phyloP scores from a whole-genome alignment of 2,797 vertebrate species.

The Natrix natrix region DNA sequence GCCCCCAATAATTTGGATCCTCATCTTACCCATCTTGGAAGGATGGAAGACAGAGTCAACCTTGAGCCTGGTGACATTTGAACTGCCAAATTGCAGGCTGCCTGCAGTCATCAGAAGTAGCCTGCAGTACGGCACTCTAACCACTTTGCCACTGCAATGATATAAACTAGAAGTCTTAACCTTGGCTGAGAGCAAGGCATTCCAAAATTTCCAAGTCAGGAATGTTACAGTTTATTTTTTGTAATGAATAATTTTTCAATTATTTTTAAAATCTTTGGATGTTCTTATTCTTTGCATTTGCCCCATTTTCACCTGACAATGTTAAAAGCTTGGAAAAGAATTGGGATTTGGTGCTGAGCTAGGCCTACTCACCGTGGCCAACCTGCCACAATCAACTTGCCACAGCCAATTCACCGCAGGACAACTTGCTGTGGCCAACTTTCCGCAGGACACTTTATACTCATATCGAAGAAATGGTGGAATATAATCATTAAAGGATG shows the following conservation, averaged over 20 bases:
- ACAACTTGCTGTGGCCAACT: neutral
- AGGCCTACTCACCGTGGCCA: neutral
- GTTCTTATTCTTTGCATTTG: neutral
- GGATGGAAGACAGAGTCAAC: no score
- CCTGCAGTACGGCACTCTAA: no score
- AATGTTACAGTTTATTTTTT: neutral
- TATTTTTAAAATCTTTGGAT: neutral
- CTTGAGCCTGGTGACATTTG: no score
- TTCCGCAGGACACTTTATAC: accelerated
- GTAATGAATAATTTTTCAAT: neutral
- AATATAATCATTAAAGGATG: neutral
- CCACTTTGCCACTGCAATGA: no score
- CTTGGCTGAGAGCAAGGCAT: neutral
- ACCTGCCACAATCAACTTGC: neutral
- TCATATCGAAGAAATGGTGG: neutral
- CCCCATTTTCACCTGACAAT: neutral
- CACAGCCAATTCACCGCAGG: neutral
- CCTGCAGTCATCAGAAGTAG: no score
- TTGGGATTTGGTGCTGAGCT: neutral
- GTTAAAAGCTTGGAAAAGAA: neutral
- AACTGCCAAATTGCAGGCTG: no score
- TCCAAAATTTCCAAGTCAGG: neutral
- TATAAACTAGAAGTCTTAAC: neutral
- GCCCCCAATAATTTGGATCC: no score
- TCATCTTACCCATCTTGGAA: no score